A percentile compares a stretch with the other conserved stretches of the same genome.
Evolutionary conservation across 2,113 vertebrate species (phyloP).

Genomic region (Canis aureus): DNA sequence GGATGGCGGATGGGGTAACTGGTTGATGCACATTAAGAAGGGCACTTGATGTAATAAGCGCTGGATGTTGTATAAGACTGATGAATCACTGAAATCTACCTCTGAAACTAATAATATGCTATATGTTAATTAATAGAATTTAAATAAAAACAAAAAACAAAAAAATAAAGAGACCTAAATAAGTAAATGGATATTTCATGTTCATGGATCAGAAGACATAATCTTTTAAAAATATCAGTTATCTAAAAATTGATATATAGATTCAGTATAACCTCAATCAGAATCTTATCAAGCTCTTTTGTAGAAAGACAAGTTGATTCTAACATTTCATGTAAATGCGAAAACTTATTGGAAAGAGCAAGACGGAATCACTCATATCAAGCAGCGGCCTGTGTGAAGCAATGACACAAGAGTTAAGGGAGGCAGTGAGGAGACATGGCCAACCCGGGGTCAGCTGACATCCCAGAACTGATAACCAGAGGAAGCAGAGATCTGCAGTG

Average conservation of each 20-base stretch:
- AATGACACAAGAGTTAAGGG: background rate
- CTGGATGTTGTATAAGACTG: no score
- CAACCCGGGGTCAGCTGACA: background rate
- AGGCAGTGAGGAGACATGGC: background rate
- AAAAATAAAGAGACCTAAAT: background rate
- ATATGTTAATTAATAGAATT: background rate
- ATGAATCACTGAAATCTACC: background rate
- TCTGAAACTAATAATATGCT: background rate
- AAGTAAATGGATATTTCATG: background rate
- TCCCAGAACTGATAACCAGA: background rate
- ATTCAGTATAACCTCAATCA: background rate
- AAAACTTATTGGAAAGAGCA: background rate
- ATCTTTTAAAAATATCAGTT: background rate
- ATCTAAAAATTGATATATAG: background rate
- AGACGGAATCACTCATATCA: background rate
- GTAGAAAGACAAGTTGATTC: slow-evolving; percentile 1
- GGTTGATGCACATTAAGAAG: no score
- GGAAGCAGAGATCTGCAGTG: background rate
- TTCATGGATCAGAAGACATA: background rate
- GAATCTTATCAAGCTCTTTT: background rate
- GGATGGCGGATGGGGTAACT: no score
- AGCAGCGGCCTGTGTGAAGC: background rate
- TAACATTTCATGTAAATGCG: background rate
- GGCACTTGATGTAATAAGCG: no score
- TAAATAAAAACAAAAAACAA: background rate